phyloP scores from a whole-genome alignment of 2,113 vertebrate species.

The Hymenochirus boettgeri region DNA sequence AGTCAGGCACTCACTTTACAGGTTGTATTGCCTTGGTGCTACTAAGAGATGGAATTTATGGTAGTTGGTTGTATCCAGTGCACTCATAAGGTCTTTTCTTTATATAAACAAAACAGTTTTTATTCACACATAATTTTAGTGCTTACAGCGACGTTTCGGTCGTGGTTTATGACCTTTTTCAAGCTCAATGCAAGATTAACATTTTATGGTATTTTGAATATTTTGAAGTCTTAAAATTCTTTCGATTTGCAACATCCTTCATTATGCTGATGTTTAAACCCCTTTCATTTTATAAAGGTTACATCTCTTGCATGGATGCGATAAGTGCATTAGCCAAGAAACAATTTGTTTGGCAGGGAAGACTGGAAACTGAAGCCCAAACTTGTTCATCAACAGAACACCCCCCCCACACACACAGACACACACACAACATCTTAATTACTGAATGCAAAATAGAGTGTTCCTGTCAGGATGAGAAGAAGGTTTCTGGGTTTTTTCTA shows the following conservation, averaged over 20 bases:
- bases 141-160: too few relatives aligned
- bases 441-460: slow-evolving; percentile 11
- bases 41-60: too few relatives aligned
- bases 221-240: too few relatives aligned
- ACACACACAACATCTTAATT: slow-evolving; percentile 13
- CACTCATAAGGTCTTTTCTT: too few relatives aligned
- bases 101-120: too few relatives aligned
- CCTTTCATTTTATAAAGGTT: slow-evolving; percentile 34
- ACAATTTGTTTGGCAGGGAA: slow-evolving; percentile 31
- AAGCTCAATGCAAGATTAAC: slow-evolving; percentile 14
- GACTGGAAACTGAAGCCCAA: slow-evolving; percentile 9
- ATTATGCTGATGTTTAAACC: slow-evolving; percentile 30
- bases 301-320: slow-evolving; percentile 21
- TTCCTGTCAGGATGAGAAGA: neutral
- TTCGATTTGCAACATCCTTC: slow-evolving; percentile 26
- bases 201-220: slow-evolving; percentile 24
- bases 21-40: too few relatives aligned
- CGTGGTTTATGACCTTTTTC: too few relatives aligned
- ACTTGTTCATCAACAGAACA: slow-evolving; percentile 26
- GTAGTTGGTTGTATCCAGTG: too few relatives aligned
- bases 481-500: slow-evolving; percentile 31
- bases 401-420: too few relatives aligned
- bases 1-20: too few relatives aligned
- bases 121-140: too few relatives aligned
- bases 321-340: slow-evolving; percentile 37